Conservation (phyloP, 2,888 invertebrate species). For the Drosophila macrospina region DNA sequence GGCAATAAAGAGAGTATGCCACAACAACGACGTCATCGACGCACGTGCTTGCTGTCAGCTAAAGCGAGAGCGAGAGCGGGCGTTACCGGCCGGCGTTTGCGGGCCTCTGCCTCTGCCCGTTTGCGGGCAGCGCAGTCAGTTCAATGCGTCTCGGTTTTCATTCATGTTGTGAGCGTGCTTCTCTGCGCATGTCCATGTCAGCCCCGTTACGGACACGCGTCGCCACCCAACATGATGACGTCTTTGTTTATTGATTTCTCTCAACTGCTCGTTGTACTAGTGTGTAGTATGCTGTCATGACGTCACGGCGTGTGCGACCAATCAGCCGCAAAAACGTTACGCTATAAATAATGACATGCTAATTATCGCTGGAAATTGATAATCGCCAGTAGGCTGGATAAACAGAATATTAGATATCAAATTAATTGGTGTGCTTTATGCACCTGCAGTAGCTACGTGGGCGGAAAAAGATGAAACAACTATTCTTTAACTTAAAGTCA, state of each 20-base stretch:
- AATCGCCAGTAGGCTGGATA: conserved; percentile 26
- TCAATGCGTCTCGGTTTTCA: conserved; percentile 37
- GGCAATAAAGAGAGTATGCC: conserved; percentile 10
- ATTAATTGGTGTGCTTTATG: conserved; percentile 19
- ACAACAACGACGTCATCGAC: conserved; percentile 70
- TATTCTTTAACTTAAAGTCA: neutral
- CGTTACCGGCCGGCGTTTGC: conserved; percentile 54
- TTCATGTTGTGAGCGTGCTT: conserved; percentile 34
- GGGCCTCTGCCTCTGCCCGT: neutral
- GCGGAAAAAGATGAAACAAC: neutral
- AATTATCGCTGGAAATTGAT: conserved; percentile 63
- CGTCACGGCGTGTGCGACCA: conserved; percentile 54
- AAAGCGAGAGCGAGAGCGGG: conserved; percentile 7
- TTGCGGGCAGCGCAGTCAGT: conserved; percentile 17
- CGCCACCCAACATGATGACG: conserved; percentile 73
- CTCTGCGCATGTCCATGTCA: conserved; percentile 48
- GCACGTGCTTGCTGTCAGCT: conserved; percentile 51
- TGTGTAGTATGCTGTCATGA: conserved; percentile 27
- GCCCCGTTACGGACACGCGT: conserved; percentile 41
- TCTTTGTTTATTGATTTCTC: conserved; percentile 73
- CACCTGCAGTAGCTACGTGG: neutral
- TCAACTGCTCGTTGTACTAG: neutral
- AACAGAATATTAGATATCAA: conserved; percentile 18
- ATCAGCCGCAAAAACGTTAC: conserved; percentile 23
- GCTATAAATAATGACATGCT: conserved; percentile 69